A percentile compares a stretch with the other conserved stretches of the same genome.
phyloP scores from a whole-genome alignment of 1,140 invertebrate genomes.

The Cydia strobilella region DNA sequence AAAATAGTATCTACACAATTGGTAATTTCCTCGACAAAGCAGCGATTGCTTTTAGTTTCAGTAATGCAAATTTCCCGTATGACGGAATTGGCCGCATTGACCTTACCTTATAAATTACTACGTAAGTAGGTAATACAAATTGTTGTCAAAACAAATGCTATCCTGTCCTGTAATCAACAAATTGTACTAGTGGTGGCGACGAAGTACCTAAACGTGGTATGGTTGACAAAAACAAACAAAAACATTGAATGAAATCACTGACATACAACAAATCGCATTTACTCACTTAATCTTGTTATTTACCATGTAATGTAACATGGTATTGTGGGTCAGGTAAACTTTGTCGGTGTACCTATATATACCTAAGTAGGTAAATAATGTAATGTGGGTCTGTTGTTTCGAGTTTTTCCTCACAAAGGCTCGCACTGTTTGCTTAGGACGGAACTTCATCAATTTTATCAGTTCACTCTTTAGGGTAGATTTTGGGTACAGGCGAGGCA shows the following conservation, averaged over 20 bases:
- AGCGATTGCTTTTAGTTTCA: no score
- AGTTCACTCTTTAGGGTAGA: conserved; percentile 18
- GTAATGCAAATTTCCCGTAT: no score
- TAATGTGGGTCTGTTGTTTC: conserved; percentile 25
- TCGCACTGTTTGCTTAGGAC: conserved; percentile 25
- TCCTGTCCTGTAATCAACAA: not conserved
- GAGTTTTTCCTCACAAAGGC: conserved; percentile 30
- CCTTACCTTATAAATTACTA: no score
- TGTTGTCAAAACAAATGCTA: no score
- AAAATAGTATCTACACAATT: no score
- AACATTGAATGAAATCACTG: not conserved
- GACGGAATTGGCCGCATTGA: no score
- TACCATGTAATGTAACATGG: not conserved
- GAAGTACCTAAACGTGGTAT: not conserved
- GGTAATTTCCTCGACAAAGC: no score
- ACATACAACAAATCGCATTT: no score
- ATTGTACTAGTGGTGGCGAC: not conserved
- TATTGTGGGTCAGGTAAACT: conserved; percentile 23
- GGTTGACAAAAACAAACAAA: not conserved
- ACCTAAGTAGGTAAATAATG: not conserved
- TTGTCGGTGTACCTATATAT: conserved; percentile 1
- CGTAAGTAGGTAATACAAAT: no score
- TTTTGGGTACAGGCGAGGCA: conserved; percentile 4
- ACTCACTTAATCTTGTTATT: not conserved
- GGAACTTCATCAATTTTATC: conserved; percentile 32